Percentiles rank a stretch among this genome's conserved stretches.
Conservation (phyloP, 2,888 invertebrate genomes). For the Tiliacea citrago region DNA sequence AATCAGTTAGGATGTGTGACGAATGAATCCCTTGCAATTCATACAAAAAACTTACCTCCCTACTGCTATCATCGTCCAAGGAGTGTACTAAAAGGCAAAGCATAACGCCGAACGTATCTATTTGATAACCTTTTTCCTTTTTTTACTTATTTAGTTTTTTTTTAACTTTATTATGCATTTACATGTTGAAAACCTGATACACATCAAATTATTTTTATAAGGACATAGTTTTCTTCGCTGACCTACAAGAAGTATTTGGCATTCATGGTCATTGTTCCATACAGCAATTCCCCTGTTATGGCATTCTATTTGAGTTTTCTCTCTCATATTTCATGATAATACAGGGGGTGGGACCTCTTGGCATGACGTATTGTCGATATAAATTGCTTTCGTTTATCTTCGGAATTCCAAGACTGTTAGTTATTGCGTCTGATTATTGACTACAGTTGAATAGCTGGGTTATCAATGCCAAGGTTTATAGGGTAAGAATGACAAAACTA, state of each 20-base stretch:
- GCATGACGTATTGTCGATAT: slow-evolving; percentile 54
- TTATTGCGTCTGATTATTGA: slow-evolving; percentile 29
- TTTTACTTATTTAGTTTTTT: too few species aligned
- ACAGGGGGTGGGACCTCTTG: slow-evolving; percentile 33
- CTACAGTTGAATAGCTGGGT: slow-evolving; percentile 7
- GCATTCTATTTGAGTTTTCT: slow-evolving; percentile 33
- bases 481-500: neutral
- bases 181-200: neutral
- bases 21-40: neutral
- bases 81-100: too few species aligned
- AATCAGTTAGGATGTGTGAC: neutral
- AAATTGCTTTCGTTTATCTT: slow-evolving; percentile 57
- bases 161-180: too few species aligned
- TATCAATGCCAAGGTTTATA: neutral
- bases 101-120: too few species aligned
- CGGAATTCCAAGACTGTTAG: slow-evolving; percentile 25
- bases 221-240: neutral
- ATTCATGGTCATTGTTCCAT: slow-evolving; percentile 17
- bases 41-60: neutral
- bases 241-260: slow-evolving; percentile 4
- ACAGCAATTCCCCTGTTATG: slow-evolving; percentile 18
- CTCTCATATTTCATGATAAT: slow-evolving; percentile 53
- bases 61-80: neutral
- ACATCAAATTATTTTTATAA: neutral
- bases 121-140: too few species aligned